These are phyloP conservation scores for Liopterus haemorrhoidalis DNA, from an alignment of 2,888 invertebrate species.

Conservation along the genomic window DNA sequence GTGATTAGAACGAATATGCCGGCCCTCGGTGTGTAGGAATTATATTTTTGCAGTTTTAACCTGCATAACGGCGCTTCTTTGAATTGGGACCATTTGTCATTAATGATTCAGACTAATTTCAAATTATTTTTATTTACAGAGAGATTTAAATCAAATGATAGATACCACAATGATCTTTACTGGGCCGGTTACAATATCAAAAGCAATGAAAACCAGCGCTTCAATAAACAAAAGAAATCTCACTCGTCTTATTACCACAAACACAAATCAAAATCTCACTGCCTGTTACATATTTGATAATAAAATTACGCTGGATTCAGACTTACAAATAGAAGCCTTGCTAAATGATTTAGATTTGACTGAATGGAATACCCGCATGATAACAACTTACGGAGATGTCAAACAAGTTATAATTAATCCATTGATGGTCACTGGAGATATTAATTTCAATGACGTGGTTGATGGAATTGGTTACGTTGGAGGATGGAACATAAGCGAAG, in stretches of 20 bases:
- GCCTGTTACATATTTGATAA: slow-evolving; percentile 39
- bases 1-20: too few relatives aligned
- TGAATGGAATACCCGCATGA: slow-evolving; percentile 44
- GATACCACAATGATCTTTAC: slow-evolving; percentile 43
- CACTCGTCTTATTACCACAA: slow-evolving; percentile 42
- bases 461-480: slow-evolving; percentile 40
- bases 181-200: slow-evolving; percentile 40
- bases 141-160: slow-evolving; percentile 42
- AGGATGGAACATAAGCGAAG: slow-evolving; percentile 37
- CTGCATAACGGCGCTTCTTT: too few relatives aligned
- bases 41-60: too few relatives aligned
- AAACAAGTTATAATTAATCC: slow-evolving; percentile 46
- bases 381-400: slow-evolving; percentile 39
- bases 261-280: slow-evolving; percentile 40
- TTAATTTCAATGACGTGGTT: slow-evolving; percentile 42
- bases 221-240: slow-evolving; percentile 43
- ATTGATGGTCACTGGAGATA: slow-evolving; percentile 46
- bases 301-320: slow-evolving; percentile 33
- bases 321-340: slow-evolving; percentile 34
- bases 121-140: slow-evolving; percentile 25
- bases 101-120: too few relatives aligned
- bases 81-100: too few relatives aligned
- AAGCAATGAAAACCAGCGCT: slow-evolving; percentile 37
- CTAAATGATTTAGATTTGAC: slow-evolving; percentile 45
- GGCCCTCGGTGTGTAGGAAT: too few relatives aligned